phyloP scores from a whole-genome alignment of 2,888 invertebrate species.

The Limnephilus marmoratus region DNA sequence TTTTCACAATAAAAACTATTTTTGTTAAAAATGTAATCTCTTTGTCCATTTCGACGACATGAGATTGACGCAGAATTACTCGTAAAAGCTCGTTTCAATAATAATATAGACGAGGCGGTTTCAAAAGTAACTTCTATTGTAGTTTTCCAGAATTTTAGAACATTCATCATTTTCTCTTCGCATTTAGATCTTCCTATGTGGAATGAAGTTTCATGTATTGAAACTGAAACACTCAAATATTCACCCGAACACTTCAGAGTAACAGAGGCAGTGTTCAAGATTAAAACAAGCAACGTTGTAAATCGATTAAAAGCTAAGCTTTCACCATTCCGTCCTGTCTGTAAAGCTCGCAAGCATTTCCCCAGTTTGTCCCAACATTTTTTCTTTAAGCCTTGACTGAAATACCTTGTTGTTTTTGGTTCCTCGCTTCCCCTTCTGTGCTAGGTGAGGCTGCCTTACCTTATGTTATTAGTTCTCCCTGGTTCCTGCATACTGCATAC shows the following conservation, averaged over 20 bases:
- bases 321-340: background rate
- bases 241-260: background rate
- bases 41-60: background rate
- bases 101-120: background rate
- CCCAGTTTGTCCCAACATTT: background rate
- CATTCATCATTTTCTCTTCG: background rate
- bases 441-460: background rate
- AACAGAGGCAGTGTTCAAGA: background rate
- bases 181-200: background rate
- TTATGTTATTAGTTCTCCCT: background rate
- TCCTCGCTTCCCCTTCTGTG: background rate
- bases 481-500: slow-evolving; percentile 2
- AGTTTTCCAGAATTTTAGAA: background rate
- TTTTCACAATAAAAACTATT: background rate
- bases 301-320: background rate
- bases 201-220: background rate
- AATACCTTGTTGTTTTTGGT: background rate
- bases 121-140: background rate
- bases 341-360: background rate
- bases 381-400: background rate
- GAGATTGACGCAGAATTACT: background rate
- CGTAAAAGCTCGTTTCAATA: no score
- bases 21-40: background rate
- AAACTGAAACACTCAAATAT: background rate
- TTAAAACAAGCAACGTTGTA: background rate